A percentile compares a stretch with the other conserved stretches of the same genome.
These are phyloP conservation scores for Trichomycterus rosablanca DNA, from an alignment of 2,113 vertebrate species.

Conservation along the genomic window DNA sequence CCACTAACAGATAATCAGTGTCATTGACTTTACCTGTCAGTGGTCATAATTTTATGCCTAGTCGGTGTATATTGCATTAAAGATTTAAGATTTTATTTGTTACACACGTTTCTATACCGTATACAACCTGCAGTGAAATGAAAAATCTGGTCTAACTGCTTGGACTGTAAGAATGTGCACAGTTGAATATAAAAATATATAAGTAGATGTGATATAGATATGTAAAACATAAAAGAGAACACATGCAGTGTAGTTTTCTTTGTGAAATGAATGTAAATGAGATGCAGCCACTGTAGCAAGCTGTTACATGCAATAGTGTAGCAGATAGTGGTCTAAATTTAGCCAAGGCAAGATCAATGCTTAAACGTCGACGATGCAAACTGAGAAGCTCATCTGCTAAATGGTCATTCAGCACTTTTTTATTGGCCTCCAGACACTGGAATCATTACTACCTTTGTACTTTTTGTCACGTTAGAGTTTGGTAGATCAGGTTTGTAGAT, in stretches of 20 bases:
- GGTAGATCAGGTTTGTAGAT: neutral
- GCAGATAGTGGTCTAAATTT: constrained; percentile 31
- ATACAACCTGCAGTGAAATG: too few species aligned
- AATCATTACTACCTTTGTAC: constrained; percentile 13
- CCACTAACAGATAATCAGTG: too few species aligned
- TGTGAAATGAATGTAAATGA: constrained; percentile 4
- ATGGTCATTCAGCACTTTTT: constrained; percentile 21
- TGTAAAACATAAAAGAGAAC: too few species aligned
- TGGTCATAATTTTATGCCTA: too few species aligned
- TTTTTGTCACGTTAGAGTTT: constrained; percentile 11
- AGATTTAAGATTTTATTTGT: too few species aligned
- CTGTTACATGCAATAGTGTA: constrained; percentile 7
- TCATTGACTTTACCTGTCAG: too few species aligned
- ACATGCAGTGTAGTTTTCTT: neutral
- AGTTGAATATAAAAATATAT: too few species aligned
- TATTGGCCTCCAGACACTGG: neutral
- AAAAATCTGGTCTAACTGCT: too few species aligned
- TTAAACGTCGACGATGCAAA: constrained; percentile 18
- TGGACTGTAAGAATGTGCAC: too few species aligned
- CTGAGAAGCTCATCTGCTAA: constrained; percentile 1
- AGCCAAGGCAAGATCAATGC: constrained; percentile 28
- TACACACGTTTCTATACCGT: too few species aligned
- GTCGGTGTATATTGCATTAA: too few species aligned
- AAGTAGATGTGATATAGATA: too few species aligned
- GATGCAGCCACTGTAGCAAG: constrained; percentile 1